phyloP scores from a whole-genome alignment of 2,797 vertebrate genomes.

The Alectoris magna region DNA sequence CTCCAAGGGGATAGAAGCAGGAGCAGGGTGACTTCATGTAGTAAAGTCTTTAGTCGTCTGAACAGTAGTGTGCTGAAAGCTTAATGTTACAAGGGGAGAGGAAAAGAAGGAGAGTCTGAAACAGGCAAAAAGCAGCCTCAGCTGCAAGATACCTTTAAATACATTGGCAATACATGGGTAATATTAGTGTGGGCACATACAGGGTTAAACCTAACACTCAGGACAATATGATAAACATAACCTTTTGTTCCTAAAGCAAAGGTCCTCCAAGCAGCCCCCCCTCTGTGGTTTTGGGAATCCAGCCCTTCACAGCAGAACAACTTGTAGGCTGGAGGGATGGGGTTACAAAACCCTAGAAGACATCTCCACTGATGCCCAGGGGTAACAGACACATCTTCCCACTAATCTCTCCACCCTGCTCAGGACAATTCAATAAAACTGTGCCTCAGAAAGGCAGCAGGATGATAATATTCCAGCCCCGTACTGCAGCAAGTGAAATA shows the following conservation, averaged over 20 bases:
- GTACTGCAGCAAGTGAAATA: not conserved
- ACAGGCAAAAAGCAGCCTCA: not conserved
- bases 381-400: not conserved
- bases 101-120: not conserved
- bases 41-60: not conserved
- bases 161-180: not conserved
- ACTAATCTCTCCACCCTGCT: not conserved
- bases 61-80: not conserved
- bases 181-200: not conserved
- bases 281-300: not conserved
- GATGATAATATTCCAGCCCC: not conserved
- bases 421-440: not conserved
- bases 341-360: not conserved
- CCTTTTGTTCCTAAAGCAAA: not conserved
- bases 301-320: not conserved
- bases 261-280: not conserved
- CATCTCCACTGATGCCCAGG: not conserved
- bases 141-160: not conserved
- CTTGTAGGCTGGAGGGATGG: not conserved
- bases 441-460: rapidly evolving
- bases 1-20: not conserved
- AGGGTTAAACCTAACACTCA: not conserved
- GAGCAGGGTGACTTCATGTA: not conserved
- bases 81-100: not conserved
- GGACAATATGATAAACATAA: not conserved